A percentile compares a stretch with the other conserved stretches of the same genome.
Evolutionary conservation across 2,797 vertebrate genomes (phyloP).

Genomic region (Sus cebifrons): DNA sequence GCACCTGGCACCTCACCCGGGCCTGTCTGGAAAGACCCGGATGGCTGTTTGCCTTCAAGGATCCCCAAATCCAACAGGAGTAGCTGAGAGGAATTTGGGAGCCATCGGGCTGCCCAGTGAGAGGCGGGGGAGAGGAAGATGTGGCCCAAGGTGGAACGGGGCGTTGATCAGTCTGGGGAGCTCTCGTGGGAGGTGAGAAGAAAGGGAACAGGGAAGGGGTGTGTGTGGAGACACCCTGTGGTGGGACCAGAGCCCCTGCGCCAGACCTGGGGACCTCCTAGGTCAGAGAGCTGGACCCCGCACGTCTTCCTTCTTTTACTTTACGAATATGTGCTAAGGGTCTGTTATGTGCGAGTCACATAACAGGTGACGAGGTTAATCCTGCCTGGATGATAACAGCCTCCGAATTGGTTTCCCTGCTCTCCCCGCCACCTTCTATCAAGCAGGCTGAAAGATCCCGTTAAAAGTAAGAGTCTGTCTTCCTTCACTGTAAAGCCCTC

Average conservation of each 20-base stretch:
- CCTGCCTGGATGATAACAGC: background rate
- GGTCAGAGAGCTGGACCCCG: background rate
- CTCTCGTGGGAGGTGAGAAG: fast-evolving
- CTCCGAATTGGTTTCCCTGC: background rate
- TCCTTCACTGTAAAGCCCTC: background rate
- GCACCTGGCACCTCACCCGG: background rate
- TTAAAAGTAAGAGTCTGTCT: background rate
- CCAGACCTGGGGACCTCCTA: background rate
- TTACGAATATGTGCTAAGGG: background rate
- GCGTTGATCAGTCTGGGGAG: background rate
- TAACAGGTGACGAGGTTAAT: background rate
- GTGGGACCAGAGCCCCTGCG: background rate
- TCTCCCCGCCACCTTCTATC: background rate
- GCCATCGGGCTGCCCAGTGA: background rate
- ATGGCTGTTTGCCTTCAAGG: background rate
- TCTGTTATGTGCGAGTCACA: background rate
- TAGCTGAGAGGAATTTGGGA: background rate
- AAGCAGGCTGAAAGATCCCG: background rate
- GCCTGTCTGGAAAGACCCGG: background rate
- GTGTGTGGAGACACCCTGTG: background rate
- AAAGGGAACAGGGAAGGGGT: background rate
- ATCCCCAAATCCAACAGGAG: background rate
- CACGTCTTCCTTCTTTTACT: background rate
- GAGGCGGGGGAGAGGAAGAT: background rate
- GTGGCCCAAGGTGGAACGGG: background rate